Evolutionary conservation across 2,797 vertebrate species (phyloP).

Genomic region (Urosaurus nigricauda): DNA sequence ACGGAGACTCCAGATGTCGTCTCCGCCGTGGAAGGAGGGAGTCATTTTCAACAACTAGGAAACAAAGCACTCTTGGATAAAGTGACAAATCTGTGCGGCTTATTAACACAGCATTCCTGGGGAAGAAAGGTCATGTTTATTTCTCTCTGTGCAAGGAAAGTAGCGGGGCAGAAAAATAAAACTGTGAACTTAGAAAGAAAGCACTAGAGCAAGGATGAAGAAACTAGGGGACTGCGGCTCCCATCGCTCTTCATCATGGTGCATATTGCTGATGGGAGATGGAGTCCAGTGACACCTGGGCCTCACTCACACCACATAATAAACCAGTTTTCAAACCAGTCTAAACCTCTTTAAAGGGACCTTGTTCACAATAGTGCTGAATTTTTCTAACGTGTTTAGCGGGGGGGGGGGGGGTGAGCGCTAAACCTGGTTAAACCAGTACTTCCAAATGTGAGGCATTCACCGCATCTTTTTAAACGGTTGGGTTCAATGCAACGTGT

Average conservation of each 20-base stretch:
- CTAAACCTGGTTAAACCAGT: no score
- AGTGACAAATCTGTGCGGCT: conserved; percentile 21
- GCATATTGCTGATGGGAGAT: neutral
- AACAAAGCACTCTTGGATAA: conserved; percentile 27
- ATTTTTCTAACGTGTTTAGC: no score
- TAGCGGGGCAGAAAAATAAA: neutral
- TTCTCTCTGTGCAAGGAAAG: no score
- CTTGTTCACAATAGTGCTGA: no score
- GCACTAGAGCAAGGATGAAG: neutral
- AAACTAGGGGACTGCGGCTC: neutral
- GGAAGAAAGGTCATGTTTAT: no score
- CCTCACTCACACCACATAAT: no score
- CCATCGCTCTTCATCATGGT: neutral
- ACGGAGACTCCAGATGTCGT: neutral
- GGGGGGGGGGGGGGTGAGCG: no score
- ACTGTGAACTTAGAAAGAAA: neutral
- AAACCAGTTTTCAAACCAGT: no score
- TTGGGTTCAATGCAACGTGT: no score
- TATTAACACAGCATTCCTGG: neutral
- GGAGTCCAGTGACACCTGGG: neutral
- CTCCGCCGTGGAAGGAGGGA: rapidly evolving
- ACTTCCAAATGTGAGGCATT: no score
- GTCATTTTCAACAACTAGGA: neutral
- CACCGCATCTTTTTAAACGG: no score
- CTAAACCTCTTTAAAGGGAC: no score